phyloP scores from a whole-genome alignment of 2,888 invertebrate species.

The Thereva nobilitata region DNA sequence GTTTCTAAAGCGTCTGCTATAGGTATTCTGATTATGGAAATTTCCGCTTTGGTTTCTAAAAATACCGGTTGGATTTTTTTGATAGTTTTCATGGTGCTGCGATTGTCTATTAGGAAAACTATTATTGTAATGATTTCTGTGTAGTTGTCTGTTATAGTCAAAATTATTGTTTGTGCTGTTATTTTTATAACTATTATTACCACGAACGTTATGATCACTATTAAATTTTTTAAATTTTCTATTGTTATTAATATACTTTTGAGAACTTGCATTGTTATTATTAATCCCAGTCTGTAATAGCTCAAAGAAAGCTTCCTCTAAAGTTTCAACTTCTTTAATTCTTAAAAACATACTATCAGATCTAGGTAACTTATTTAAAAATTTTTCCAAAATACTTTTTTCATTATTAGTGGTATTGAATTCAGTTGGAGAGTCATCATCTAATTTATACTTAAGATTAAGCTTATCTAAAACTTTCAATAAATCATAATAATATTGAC shows the following conservation, averaged over 20 bases:
- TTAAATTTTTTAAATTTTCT: neutral
- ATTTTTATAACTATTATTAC: too few relatives aligned
- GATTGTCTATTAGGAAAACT: too few relatives aligned
- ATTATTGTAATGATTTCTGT: too few relatives aligned
- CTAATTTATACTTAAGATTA: slow-evolving; percentile 23
- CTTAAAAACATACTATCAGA: slow-evolving; percentile 11
- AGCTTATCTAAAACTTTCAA: slow-evolving; percentile 25
- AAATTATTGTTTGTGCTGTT: too few relatives aligned
- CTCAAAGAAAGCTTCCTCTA: slow-evolving; percentile 16
- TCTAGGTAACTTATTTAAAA: slow-evolving; percentile 12
- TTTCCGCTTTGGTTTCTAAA: too few relatives aligned
- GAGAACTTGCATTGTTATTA: neutral
- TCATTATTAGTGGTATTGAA: slow-evolving; percentile 15
- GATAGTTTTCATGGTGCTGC: too few relatives aligned
- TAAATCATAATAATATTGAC: slow-evolving; percentile 16
- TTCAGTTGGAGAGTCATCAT: neutral
- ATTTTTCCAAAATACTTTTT: slow-evolving; percentile 15
- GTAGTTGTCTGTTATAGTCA: too few relatives aligned
- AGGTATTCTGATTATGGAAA: too few relatives aligned
- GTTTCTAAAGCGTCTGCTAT: neutral
- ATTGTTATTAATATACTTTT: neutral
- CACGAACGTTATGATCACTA: too few relatives aligned
- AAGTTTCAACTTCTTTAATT: slow-evolving; percentile 5
- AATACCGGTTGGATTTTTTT: too few relatives aligned
- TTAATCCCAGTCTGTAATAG: slow-evolving; percentile 5